Base-by-base conservation (phyloP, 2,797 vertebrate genomes). In the Ciconia nigra region DNA sequence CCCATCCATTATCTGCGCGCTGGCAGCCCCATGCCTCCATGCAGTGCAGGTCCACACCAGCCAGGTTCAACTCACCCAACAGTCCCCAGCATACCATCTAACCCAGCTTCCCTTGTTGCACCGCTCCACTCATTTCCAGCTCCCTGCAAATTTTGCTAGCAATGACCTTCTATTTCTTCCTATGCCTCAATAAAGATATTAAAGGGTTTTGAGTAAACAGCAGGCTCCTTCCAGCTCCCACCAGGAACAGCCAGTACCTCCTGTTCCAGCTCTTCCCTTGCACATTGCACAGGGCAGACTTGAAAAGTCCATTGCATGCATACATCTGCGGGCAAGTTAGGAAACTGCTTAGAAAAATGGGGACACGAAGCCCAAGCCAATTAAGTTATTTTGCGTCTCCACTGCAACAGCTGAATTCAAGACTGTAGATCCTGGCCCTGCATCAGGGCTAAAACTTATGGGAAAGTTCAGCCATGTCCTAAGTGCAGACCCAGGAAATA, bases 401-500 rank as follows among this genome's bases (percentile, higher is more conserved):
- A 44, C 82, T 52, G 66, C 52, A 84, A 29, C 52, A 55, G 83
- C 87, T 78, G 69, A 93, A 61, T n/a, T 66, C 76, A 74, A 69
- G 57, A 17, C 80, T 96, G 96, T 77, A 52, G 89, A 80, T 89
- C 69, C 93, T 95, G 95, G 96, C 93, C 87, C 22, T 8, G 1
- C 51, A 80, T 96, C 93, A 94, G 91, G 84, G 31, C 55, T 74
- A 14, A 71, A 96, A 88, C 83, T 70, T 78, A 71, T 55, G 83
- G 89, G 72, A 52, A 74, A 59, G 59, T 37, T 63, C 89, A 92
- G 61, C 72, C 88, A 54, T 37, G 47, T 80, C 88, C 85, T 77
- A 59, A 88, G 83, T 2, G 3, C 93, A 93, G 91, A 91, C 84
- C 93, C 93, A 93, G 94, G 91, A 96, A 73, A 91, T 85, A 96